phyloP scores from a whole-genome alignment of 2,113 vertebrate genomes.

The Podilymbus podiceps region DNA sequence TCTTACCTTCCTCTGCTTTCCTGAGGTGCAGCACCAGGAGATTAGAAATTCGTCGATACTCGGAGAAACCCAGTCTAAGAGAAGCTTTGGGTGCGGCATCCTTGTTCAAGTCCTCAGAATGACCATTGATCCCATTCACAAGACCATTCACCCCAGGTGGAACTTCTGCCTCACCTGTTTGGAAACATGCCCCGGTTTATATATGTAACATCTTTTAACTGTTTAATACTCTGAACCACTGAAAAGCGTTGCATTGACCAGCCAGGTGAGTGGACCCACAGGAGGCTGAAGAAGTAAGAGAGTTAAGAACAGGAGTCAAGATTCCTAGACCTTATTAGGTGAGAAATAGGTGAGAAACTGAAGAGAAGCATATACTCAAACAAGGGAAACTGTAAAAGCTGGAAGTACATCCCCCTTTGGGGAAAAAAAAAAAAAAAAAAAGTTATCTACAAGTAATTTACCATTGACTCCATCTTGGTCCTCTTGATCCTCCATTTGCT shows the following conservation, averaged over 20 bases:
- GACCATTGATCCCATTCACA: slow-evolving; percentile 71
- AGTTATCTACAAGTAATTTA: slow-evolving; percentile 35
- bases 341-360: neutral
- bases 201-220: neutral
- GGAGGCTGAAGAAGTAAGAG: neutral
- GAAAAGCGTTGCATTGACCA: neutral
- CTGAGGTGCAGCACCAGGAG: slow-evolving; percentile 93
- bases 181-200: neutral
- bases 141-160: slow-evolving; percentile 77
- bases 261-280: neutral
- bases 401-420: neutral
- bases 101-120: slow-evolving; percentile 70
- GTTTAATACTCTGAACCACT: neutral
- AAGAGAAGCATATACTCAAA: neutral
- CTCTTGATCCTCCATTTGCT: slow-evolving; percentile 73
- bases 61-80: slow-evolving; percentile 87
- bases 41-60: slow-evolving; percentile 94
- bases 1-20: slow-evolving; percentile 87
- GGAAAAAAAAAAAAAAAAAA: too few relatives aligned
- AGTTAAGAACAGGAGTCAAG: neutral
- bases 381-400: neutral
- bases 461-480: slow-evolving; percentile 76
- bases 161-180: slow-evolving; percentile 75
- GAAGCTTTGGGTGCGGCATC: slow-evolving; percentile 77
- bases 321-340: neutral